Evolutionary conservation across 2,113 vertebrate genomes (phyloP), one percentile per base, ranked within the genome.

Genomic region (Crypturellus undulatus): DNA sequence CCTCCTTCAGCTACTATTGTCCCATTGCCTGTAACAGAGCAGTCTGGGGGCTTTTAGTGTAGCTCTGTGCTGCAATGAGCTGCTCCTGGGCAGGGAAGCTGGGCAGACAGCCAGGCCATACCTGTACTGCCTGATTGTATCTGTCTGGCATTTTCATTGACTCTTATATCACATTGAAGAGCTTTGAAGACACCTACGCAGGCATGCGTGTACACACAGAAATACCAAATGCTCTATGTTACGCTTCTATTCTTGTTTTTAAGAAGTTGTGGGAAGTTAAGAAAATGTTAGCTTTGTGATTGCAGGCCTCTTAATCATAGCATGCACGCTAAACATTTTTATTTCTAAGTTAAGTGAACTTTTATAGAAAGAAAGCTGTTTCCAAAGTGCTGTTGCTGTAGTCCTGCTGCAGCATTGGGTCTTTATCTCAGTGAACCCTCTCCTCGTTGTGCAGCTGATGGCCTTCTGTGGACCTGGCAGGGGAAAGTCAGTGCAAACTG

Each of bases 31-130:
- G 6, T 30, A 20, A 3, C 1, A 8, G 67, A 36, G 28, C 12
- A 14, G 2, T 12, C 1, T 0, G 1, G 24, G 8, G 8, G 15
- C 32, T 59, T 9, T 10, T 20, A 3, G 49, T 22, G 21, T 22
- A 9, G 62, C 2, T 4, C 6, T 1, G 2, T 9, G 0, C 43
- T 34, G 82, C 68, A 17, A 3, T 3, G 3, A 40, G n/a, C 32
- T 49, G 8, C 11, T 10, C 21, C 10, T 7, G 4, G 16, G 1
- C 1, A 32, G 5, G 1, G 11, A 4, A 6, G 28, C 3, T 2
- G 59, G 36, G 43, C 20, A 2, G 16, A 12, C 22, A 28, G 12
- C 6, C 3, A 1, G 32, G 26, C 21, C 40, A 4, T 6, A 5
- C 6, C 84, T 43, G 12, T 9, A 9, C 6, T 26, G 83, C 70